Evolutionary conservation across 2,113 vertebrate genomes (phyloP), one percentile per base, ranked within the genome.

Genomic region (Tachycineta bicolor): DNA sequence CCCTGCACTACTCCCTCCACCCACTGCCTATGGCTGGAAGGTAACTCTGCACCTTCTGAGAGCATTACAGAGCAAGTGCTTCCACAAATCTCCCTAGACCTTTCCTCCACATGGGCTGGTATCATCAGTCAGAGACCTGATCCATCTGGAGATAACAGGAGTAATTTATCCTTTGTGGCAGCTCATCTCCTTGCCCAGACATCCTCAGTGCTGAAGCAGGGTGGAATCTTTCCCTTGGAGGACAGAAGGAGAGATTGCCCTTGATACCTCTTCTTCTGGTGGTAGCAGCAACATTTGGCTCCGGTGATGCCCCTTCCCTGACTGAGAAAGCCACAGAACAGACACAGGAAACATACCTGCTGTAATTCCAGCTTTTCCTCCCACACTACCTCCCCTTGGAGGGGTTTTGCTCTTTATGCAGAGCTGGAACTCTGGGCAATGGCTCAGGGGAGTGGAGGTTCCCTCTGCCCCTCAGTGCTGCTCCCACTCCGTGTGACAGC

Each of bases 101-200:
- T 53, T 93, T 75, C 37, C 73, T 94, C 68, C 26, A 13, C n/a
- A 53, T 64, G 19, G 37, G 29, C 47, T 86, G 34, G 41, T 73
- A 80, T 76, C 81, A 71, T 65, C n/a, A 50, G 29, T 49, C 12
- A 2, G 75, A 95, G 63, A 86, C 19, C 49, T 55, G 92, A 94
- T 93, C 90, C 79, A 81, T 83, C 79, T 88, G 79, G 55, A 90
- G 71, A 96, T 95, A 95, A 50, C 39, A 83, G 49, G 18, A 70
- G 31, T 41, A 59, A 93, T 90, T 93, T 68, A 90, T 92, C 34
- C 13, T 89, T 83, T 62, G 31, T 41, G 64, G 79, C 76, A 89
- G 37, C 49, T 92, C 64, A 68, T 49, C 41, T 69, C 68, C 56
- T 75, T 78, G 23, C 73, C 81, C 43, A 86, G 69, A 75, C 3